phyloP scores from a whole-genome alignment of 2,888 invertebrate species.

The Timandra comae region DNA sequence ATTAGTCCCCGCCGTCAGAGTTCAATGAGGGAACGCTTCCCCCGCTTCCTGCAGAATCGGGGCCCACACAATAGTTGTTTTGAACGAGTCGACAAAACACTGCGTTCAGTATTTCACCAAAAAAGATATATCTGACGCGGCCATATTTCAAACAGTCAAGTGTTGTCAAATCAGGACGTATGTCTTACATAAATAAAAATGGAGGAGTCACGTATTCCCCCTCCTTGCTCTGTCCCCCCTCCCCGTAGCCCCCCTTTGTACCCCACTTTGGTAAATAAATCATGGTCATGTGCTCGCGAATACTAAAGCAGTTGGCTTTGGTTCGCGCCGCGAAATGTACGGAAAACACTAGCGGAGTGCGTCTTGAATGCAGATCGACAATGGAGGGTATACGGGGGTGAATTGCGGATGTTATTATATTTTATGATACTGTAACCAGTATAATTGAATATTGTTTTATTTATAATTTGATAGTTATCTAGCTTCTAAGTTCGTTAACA shows the following conservation, averaged over 20 bases:
- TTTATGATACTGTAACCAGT: no score
- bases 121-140: conserved; percentile 17
- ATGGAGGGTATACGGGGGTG: conserved; percentile 21
- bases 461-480: no score
- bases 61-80: no score
- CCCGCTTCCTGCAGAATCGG: no score
- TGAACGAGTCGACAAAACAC: no score
- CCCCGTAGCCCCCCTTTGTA: conserved; percentile 4
- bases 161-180: conserved; percentile 50
- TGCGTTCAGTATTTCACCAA: no score
- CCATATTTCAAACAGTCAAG: conserved; percentile 34
- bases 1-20: no score
- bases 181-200: conserved; percentile 43
- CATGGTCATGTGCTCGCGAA: conserved; percentile 41
- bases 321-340: conserved; percentile 45
- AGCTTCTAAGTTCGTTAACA: no score
- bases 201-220: conserved; percentile 34
- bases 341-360: conserved; percentile 59
- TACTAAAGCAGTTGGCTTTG: conserved; percentile 39
- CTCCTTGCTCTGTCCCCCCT: conserved; percentile 9
- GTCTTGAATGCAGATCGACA: conserved; percentile 49
- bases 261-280: conserved; percentile 46
- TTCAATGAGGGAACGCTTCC: no score
- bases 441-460: no score
- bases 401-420: conserved; percentile 7